Percentiles rank a stretch among this genome's conserved stretches.
These are phyloP conservation scores for Euwallacea similis DNA, from an alignment of 1,140 invertebrate genomes.

Conservation along the genomic window DNA sequence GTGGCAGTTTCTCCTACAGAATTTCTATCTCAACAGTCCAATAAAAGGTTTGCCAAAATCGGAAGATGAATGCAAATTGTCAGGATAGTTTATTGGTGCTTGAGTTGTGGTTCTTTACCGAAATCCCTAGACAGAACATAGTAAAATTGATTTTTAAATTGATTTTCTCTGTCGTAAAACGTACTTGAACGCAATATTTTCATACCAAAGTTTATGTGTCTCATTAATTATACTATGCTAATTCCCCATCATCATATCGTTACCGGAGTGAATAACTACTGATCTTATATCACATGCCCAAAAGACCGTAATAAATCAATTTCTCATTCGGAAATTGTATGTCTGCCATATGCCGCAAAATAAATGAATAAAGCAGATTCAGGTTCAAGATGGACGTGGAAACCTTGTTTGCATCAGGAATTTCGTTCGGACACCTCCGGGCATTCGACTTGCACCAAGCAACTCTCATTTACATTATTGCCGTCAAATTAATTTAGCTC, in stretches of 20 bases:
- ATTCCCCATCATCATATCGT: background rate
- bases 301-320: conserved; percentile 13
- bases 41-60: too few relatives aligned
- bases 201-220: too few relatives aligned
- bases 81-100: too few relatives aligned
- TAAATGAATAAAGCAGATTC: conserved; percentile 1
- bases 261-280: background rate
- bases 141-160: too few relatives aligned
- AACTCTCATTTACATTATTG: conserved; percentile 47
- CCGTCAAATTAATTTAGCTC: conserved; percentile 50
- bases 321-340: conserved; percentile 13
- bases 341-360: conserved; percentile 14
- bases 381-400: conserved; percentile 1
- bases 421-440: conserved; percentile 23
- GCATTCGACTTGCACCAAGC: conserved; percentile 23
- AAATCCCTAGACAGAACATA: too few relatives aligned
- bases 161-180: too few relatives aligned
- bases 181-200: too few relatives aligned
- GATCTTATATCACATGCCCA: background rate
- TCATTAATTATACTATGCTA: conserved; percentile 4
- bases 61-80: too few relatives aligned
- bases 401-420: conserved; percentile 31
- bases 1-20: too few relatives aligned
- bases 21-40: too few relatives aligned
- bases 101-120: too few relatives aligned